A percentile compares a stretch with the other conserved stretches of the same genome.
Conservation (phyloP, 2,888 invertebrate genomes). For the Cheilosia urbana region DNA sequence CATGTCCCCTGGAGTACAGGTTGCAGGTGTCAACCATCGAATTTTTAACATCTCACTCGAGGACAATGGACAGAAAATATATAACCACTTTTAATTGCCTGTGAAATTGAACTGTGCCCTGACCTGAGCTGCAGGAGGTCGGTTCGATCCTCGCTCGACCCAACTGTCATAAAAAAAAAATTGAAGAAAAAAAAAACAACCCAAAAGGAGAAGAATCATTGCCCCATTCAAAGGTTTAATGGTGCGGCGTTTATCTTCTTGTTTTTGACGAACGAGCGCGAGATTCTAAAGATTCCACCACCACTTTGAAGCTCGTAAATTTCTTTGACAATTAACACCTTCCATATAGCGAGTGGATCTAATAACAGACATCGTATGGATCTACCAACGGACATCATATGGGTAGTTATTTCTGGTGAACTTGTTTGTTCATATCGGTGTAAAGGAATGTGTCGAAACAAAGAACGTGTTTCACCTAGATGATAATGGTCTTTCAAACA, state of each 20-base stretch:
- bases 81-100: conserved; percentile 70
- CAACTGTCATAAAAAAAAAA: conserved; percentile 57
- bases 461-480: conserved; percentile 34
- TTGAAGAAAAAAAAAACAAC: neutral
- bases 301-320: conserved; percentile 58
- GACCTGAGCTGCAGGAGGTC: conserved; percentile 57
- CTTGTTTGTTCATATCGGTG: conserved; percentile 55
- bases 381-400: neutral
- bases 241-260: conserved; percentile 68
- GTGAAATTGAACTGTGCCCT: conserved; percentile 53
- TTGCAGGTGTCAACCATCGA: conserved; percentile 54
- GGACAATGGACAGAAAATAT: conserved; percentile 39
- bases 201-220: conserved; percentile 51
- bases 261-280: conserved; percentile 36
- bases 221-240: conserved; percentile 70
- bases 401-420: conserved; percentile 34
- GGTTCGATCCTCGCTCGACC: conserved; percentile 46
- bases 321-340: conserved; percentile 73
- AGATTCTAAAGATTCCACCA: conserved; percentile 47
- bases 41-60: conserved; percentile 27
- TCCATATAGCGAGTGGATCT: conserved; percentile 35
- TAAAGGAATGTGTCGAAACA: conserved; percentile 50
- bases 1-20: conserved; percentile 11
- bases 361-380: no score
- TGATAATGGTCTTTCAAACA: neutral